phyloP scores from a whole-genome alignment of 2,113 vertebrate genomes.

The Taxidea taxus region DNA sequence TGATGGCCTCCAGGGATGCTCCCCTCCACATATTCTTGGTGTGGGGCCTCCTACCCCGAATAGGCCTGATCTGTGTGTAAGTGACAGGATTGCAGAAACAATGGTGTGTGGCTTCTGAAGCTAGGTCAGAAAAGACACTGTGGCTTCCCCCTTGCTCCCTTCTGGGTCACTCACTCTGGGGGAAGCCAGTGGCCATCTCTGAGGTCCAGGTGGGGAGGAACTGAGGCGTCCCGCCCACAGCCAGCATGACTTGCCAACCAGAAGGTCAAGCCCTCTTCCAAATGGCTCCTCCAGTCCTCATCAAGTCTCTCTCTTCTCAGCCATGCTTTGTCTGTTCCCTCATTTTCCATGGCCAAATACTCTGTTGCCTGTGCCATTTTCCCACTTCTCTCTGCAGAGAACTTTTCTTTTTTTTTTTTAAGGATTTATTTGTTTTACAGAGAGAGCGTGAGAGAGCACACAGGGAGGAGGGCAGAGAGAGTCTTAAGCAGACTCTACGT shows the following conservation, averaged over 20 bases:
- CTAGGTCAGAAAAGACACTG: not conserved
- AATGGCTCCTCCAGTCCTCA: too few species aligned
- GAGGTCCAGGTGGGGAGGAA: rapidly evolving
- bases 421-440: not conserved
- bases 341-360: not conserved
- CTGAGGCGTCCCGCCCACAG: not conserved
- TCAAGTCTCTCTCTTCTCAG: not conserved
- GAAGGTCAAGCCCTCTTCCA: not conserved
- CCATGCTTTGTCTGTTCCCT: not conserved
- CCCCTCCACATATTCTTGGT: not conserved
- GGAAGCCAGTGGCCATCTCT: not conserved
- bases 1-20: not conserved
- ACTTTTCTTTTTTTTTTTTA: not conserved
- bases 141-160: not conserved
- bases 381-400: not conserved
- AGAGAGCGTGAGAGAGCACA: not conserved
- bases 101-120: not conserved
- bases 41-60: not conserved
- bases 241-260: rapidly evolving
- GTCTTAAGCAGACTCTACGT: too few species aligned
- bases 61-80: not conserved
- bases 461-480: too few species aligned
- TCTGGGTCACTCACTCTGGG: not conserved
- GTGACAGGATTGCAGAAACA: not conserved
- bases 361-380: not conserved